Percentiles rank a stretch among this genome's conserved stretches.
These are phyloP conservation scores for Syngnathus typhle DNA, from an alignment of 2,113 vertebrate species.

Conservation along the genomic window DNA sequence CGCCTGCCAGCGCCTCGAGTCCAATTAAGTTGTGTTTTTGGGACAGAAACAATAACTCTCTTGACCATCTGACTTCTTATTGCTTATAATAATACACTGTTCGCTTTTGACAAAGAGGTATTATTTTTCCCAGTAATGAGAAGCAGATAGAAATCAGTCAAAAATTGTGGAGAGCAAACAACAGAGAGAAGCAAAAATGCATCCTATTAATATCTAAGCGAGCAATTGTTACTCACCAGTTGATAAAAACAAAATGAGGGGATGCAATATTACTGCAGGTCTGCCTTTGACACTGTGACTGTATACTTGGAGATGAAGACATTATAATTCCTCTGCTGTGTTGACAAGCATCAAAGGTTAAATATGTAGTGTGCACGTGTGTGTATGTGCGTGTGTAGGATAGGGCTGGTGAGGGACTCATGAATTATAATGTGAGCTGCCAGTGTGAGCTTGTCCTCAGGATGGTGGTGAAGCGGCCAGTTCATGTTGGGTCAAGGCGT, in stretches of 20 bases:
- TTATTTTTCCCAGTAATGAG: background rate
- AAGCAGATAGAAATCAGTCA: background rate
- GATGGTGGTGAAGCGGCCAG: constrained; percentile 41
- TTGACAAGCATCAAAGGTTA: constrained; percentile 35
- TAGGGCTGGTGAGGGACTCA: constrained; percentile 33
- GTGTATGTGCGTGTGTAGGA: constrained; percentile 5
- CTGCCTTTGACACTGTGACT: constrained; percentile 22
- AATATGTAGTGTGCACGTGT: constrained; percentile 28
- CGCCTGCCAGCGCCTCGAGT: background rate
- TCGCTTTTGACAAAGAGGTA: background rate
- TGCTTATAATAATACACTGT: background rate
- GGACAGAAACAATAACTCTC: background rate
- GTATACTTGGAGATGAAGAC: constrained; percentile 18
- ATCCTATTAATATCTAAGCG: background rate
- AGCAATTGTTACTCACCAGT: constrained; percentile 8
- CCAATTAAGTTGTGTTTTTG: background rate
- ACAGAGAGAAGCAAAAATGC: background rate
- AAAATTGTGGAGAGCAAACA: background rate
- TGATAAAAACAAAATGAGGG: constrained; percentile 22
- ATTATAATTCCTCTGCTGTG: constrained; percentile 28
- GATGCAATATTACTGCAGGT: constrained; percentile 23
- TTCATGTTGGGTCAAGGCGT: constrained; percentile 45
- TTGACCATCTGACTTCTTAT: background rate
- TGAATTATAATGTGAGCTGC: constrained; percentile 64
- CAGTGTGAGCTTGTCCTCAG: constrained; percentile 40